These are phyloP conservation scores for Proales similis DNA, from an alignment of 1,140 invertebrate genomes.

Conservation along the genomic window DNA sequence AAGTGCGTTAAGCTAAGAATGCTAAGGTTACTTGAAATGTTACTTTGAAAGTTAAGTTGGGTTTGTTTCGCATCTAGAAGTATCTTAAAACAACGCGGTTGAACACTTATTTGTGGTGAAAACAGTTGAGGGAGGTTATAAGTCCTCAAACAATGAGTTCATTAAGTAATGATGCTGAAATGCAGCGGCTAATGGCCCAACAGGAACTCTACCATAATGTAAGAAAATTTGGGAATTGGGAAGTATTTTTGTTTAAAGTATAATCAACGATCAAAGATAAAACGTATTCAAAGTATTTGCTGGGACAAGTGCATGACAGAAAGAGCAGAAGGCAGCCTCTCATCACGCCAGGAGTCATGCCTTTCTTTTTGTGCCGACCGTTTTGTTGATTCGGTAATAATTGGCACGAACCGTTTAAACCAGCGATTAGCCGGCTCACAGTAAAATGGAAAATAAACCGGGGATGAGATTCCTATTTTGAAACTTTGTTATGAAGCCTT, in stretches of 20 bases:
- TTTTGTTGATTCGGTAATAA: constrained; percentile 31
- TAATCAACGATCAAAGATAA: neutral
- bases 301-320: constrained; percentile 36
- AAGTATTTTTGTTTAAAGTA: neutral
- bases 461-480: neutral
- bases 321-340: constrained; percentile 19
- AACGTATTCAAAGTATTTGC: constrained; percentile 35
- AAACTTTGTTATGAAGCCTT: neutral
- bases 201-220: constrained; percentile 35
- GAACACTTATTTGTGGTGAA: too few species aligned
- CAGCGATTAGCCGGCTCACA: constrained; percentile 20
- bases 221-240: neutral
- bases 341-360: constrained; percentile 12
- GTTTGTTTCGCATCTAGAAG: constrained; percentile 15
- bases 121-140: too few species aligned
- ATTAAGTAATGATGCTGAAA: constrained; percentile 28
- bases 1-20: neutral
- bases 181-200: constrained; percentile 21
- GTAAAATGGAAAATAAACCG: constrained; percentile 1
- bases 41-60: neutral
- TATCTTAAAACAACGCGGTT: too few species aligned
- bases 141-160: neutral
- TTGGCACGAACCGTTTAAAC: constrained; percentile 23
- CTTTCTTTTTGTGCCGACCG: constrained; percentile 23
- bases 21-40: neutral